Conservation (phyloP, 1,140 invertebrate species). For the Hestina assimilis region DNA sequence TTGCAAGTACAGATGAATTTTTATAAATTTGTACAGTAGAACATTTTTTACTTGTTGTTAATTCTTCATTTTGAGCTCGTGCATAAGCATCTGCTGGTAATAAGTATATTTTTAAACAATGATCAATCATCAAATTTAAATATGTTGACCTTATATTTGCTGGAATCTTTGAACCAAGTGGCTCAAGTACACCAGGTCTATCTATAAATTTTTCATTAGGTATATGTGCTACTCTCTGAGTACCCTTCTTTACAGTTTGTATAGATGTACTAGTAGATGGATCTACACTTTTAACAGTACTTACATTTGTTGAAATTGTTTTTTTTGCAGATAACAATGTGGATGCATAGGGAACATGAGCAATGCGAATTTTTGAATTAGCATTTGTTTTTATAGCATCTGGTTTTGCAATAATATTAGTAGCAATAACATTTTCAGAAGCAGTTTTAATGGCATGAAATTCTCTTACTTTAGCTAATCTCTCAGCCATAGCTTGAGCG, state of each 20-base stretch:
- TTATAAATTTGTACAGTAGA: slow-evolving; percentile 89
- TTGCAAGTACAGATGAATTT: slow-evolving; percentile 88
- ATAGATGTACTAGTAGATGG: slow-evolving; percentile 79
- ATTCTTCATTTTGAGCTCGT: slow-evolving; percentile 87
- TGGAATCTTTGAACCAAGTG: slow-evolving; percentile 89
- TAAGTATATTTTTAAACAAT: slow-evolving; percentile 89
- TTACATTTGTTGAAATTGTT: slow-evolving; percentile 41
- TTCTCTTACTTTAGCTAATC: slow-evolving; percentile 70
- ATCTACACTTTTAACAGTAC: slow-evolving; percentile 32
- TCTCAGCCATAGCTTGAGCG: slow-evolving; percentile 66
- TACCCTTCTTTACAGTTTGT: slow-evolving; percentile 84
- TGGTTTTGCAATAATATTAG: slow-evolving; percentile 28
- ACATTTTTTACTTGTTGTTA: slow-evolving; percentile 87
- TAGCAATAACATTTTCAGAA: slow-evolving; percentile 30
- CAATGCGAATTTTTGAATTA: slow-evolving; percentile 72
- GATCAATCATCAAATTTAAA: slow-evolving; percentile 91
- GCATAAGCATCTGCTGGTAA: slow-evolving; percentile 85
- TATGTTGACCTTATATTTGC: slow-evolving; percentile 90
- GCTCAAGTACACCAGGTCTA: slow-evolving; percentile 80
- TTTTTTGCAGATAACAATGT: slow-evolving; percentile 73
- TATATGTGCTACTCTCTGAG: slow-evolving; percentile 83
- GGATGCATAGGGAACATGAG: slow-evolving; percentile 76
- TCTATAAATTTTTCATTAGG: slow-evolving; percentile 76
- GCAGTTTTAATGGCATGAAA: slow-evolving; percentile 63
- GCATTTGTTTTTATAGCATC: slow-evolving; percentile 39